These are phyloP conservation scores for Myotis lucifugus DNA, from an alignment of 2,113 vertebrate genomes.

Conservation along the genomic window DNA sequence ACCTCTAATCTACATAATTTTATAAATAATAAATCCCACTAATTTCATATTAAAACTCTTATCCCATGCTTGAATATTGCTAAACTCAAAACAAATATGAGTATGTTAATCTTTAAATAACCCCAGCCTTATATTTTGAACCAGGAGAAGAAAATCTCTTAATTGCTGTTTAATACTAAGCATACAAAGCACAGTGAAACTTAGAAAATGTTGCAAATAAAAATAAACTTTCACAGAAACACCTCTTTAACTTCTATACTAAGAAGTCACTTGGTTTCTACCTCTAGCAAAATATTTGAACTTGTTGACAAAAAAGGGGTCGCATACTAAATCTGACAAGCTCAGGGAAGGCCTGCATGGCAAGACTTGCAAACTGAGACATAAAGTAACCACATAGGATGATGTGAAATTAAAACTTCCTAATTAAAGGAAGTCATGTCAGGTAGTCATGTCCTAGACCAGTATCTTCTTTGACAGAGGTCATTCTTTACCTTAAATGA, in stretches of 20 bases:
- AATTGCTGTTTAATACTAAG: neutral
- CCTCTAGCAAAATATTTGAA: constrained; percentile 16
- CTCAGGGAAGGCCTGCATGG: neutral
- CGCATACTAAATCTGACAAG: neutral
- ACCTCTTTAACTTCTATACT: neutral
- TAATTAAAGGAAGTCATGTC: neutral
- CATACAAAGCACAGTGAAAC: neutral
- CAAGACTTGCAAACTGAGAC: neutral
- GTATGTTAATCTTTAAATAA: constrained; percentile 23
- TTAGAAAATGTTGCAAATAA: constrained; percentile 7
- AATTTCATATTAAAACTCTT: neutral
- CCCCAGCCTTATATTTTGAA: constrained; percentile 1
- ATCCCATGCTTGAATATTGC: neutral
- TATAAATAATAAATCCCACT: neutral
- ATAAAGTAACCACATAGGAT: neutral
- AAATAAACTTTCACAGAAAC: neutral
- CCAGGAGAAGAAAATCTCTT: neutral
- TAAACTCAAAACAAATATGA: constrained; percentile 43
- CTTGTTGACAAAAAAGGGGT: neutral
- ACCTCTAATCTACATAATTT: neutral
- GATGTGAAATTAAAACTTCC: neutral
- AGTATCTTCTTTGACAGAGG: neutral
- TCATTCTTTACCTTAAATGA: neutral
- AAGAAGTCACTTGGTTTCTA: constrained; percentile 29
- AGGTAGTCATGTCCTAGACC: neutral